Conservation (phyloP, 2,888 invertebrate species). For the Apotomis capreana region DNA sequence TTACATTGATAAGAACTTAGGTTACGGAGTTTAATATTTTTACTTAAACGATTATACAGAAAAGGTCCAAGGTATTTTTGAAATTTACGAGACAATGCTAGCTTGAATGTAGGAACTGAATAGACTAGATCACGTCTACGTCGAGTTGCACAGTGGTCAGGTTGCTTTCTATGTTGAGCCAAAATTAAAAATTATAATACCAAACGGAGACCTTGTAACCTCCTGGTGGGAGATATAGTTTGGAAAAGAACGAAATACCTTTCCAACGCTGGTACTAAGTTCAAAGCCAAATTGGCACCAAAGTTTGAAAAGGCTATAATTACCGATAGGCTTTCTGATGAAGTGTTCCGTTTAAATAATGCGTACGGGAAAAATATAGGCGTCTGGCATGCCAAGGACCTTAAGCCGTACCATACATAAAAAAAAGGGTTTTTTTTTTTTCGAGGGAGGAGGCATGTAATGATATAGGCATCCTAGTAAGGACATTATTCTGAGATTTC, state of each 20-base stretch:
- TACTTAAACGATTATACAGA: too few species aligned
- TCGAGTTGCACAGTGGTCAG: too few species aligned
- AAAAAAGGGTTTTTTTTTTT: slow-evolving; percentile 6
- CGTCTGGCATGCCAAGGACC: slow-evolving; percentile 21
- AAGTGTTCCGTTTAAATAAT: slow-evolving; percentile 36
- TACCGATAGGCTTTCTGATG: slow-evolving; percentile 21
- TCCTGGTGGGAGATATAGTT: slow-evolving; percentile 26
- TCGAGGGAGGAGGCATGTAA: background rate
- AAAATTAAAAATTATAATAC: too few species aligned
- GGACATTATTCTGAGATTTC: too few species aligned
- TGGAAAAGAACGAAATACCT: slow-evolving; percentile 44
- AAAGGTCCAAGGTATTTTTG: too few species aligned
- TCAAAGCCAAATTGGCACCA: slow-evolving; percentile 38
- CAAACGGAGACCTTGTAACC: background rate
- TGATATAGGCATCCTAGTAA: too few species aligned
- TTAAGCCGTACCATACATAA: background rate
- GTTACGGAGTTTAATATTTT: too few species aligned
- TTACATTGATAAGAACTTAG: too few species aligned
- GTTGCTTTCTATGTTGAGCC: too few species aligned
- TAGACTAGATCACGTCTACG: too few species aligned
- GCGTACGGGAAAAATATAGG: slow-evolving; percentile 36
- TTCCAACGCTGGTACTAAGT: slow-evolving; percentile 38
- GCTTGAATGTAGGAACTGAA: too few species aligned
- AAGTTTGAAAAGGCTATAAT: slow-evolving; percentile 39
- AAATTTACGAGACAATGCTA: too few species aligned